Base-by-base conservation (phyloP, 2,797 vertebrate species). In the Apogon hyalosoma region DNA sequence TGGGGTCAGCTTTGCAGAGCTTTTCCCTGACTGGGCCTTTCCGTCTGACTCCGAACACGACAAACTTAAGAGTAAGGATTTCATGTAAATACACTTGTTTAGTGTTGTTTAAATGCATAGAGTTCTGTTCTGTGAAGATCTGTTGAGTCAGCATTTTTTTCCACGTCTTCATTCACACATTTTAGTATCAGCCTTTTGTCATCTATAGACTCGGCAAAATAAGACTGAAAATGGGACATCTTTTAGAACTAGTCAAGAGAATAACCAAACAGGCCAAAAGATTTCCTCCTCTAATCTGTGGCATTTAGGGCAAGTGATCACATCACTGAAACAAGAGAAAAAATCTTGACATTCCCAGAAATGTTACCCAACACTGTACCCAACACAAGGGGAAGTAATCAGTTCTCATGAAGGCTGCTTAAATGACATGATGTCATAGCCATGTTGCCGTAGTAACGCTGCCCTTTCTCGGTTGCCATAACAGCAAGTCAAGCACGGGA, bases 21-120 rank as follows among this genome's bases (percentile, higher is more conserved):
- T 98, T 41, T 99, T 99, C 79, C 97, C 97, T 6, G 96, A 99
- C 80, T 98, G 96, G 97, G 95, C 97, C 89, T 98, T 99, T 75
- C 97, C 97, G 36, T 96, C 95, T 36, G 97, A 99, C 61, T 97
- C 96, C 0, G 97, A 99, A 77, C 95, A 97, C 46, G 97, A 98
- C 92, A 97, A 94, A 86, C 89, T 98, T 69, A 99, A 99, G 92
- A 98, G 97, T 99, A 95, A 95, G 95, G 75, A 9, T 45, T 33
- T 19, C 18, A 14, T 14, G 43, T 12, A 16, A 18, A n/a, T 38
- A n/a, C 7, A 3, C 11, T 47, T 15, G 0, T 47, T 38, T 16
- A 45, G 50, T 1, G 39, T 18, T 11, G 4, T 39, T 5, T 40
- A 2, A 49, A 52, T 47, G 33, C 10, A 15, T 21, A 1, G 2